Percentiles rank a stretch among this genome's conserved stretches.
These are phyloP conservation scores for Saturnia japonica DNA, from an alignment of 2,888 invertebrate genomes.

Conservation along the genomic window DNA sequence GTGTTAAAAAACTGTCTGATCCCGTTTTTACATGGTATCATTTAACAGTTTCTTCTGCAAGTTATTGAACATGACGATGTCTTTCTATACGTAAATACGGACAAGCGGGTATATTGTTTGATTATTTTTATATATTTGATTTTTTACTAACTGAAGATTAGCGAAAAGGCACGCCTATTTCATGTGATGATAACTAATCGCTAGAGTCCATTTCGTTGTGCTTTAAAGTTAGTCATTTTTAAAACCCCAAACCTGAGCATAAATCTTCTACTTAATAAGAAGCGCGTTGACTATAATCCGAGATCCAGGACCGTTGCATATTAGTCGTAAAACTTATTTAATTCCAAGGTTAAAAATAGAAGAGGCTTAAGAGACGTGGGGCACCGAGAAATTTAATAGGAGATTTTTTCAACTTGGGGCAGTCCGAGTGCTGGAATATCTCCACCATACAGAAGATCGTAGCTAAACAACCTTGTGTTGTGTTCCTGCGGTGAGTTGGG, in stretches of 20 bases:
- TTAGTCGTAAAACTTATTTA: neutral
- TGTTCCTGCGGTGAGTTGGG: too few relatives aligned
- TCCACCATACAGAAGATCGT: too few relatives aligned
- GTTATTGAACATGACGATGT: neutral
- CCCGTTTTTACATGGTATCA: neutral
- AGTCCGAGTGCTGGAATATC: too few relatives aligned
- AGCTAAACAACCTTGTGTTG: too few relatives aligned
- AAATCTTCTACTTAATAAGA: neutral
- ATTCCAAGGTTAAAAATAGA: neutral
- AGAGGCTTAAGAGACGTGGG: too few relatives aligned
- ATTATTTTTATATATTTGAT: neutral
- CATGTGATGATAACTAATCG: neutral
- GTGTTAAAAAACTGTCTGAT: neutral
- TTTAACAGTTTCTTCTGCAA: neutral
- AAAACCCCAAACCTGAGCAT: neutral
- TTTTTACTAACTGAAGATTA: neutral
- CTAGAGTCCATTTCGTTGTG: neutral
- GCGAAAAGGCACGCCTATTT: neutral
- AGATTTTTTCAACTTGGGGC: too few relatives aligned
- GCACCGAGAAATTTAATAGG: too few relatives aligned
- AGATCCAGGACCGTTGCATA: neutral
- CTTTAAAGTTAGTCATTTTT: neutral
- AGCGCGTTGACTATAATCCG: neutral
- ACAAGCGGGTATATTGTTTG: neutral
- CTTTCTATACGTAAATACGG: neutral